A percentile compares a stretch with the other conserved stretches of the same genome.
These are phyloP conservation scores for Semicossyphus pulcher DNA, from an alignment of 2,113 vertebrate species.

Conservation along the genomic window DNA sequence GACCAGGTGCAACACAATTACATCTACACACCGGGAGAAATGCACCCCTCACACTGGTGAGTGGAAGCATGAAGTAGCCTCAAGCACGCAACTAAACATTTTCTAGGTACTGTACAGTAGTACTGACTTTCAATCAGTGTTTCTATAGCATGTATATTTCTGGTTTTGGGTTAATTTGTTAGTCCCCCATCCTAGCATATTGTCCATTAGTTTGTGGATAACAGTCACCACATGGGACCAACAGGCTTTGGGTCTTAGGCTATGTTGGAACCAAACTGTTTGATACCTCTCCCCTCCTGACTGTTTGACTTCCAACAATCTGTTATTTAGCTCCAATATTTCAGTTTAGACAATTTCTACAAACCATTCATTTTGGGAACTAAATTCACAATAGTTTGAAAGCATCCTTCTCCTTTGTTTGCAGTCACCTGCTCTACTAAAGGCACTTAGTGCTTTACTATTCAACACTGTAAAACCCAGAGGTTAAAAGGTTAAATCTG, in stretches of 20 bases:
- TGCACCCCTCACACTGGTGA: not conserved
- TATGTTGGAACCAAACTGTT: too few relatives aligned
- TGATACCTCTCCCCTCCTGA: too few relatives aligned
- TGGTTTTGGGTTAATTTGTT: too few relatives aligned
- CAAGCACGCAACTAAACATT: not conserved
- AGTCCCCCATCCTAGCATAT: too few relatives aligned
- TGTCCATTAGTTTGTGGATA: too few relatives aligned
- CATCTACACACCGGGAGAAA: conserved; percentile 4
- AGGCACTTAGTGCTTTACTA: not conserved
- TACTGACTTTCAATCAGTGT: not conserved
- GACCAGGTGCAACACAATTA: conserved; percentile 51
- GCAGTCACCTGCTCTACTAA: not conserved
- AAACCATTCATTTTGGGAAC: not conserved
- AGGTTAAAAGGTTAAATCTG: not conserved
- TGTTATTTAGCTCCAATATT: not conserved
- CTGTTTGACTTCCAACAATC: too few relatives aligned
- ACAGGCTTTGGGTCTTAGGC: too few relatives aligned
- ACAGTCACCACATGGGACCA: too few relatives aligned
- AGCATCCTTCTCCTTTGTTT: not conserved
- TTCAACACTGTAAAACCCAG: not conserved
- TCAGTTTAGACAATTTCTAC: not conserved
- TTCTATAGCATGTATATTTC: too few relatives aligned
- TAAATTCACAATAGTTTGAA: not conserved
- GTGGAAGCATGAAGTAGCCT: conserved; percentile 14
- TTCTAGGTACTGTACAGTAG: not conserved